Base-by-base conservation (phyloP, 1,140 invertebrate genomes). In the Apocrypta bakeri region DNA sequence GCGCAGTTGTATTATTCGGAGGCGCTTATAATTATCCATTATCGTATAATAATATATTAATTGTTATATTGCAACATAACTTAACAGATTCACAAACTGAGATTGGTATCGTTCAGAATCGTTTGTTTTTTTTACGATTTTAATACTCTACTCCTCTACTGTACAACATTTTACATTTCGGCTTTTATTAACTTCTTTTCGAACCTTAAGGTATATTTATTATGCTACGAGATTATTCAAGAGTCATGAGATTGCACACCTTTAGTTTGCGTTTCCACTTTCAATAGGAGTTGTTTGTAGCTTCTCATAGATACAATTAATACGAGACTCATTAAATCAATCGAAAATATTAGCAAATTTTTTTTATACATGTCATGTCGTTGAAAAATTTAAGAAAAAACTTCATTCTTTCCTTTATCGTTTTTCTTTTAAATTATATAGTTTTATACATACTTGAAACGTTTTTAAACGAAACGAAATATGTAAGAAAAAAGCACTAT, bases 121-220 rank as follows among this genome's bases (percentile, higher is more conserved):
- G 84, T 87, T 85, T n/a, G n/a, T n/a, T 88, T 71, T 85, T 68
- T 81, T 64, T 64, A 86, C 79, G 79, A 82, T 86, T 85, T 81
- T 90, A 91, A 90, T 91, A 91, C 89, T 90, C 90, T 91, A 89
- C 87, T 88, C 81, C 78, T 87, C 90, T 91, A 92, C 88, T 92
- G 89, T 92, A 92, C 91, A 92, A 90, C 90, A 92, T 92, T 92
- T 91, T 92, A 92, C 91, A 92, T 84, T 88, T 86, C 88, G 85
- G 80, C 74, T 82, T 86, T 86, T 66, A 87, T 85, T 87, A 84
- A 87, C 88, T 85, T 86, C 68, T 37, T 37, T 74, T 75, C 33
- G 71, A 87, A 42, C 80, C 24, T 77, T 33, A 74, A 56, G 84
- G 82, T 90, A 90, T 88, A 86, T 89, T 86, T 86, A 87, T 90